phyloP scores from a whole-genome alignment of 2,888 invertebrate species.

The Epinotia brunnichana region DNA sequence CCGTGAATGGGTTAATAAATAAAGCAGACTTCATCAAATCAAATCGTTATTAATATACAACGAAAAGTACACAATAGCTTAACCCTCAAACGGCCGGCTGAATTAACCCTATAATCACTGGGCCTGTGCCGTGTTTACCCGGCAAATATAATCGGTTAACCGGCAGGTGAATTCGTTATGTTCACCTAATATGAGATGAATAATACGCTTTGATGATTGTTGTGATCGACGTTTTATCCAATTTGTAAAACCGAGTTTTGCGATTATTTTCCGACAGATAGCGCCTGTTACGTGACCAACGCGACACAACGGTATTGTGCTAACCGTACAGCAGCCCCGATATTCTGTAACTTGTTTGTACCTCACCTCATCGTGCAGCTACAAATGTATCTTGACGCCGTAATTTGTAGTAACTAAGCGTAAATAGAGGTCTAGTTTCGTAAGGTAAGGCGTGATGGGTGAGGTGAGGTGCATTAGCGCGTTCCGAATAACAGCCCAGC shows the following conservation, averaged over 20 bases:
- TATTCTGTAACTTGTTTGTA: too few relatives aligned
- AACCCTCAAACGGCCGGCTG: constrained; percentile 16
- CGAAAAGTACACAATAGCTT: constrained; percentile 20
- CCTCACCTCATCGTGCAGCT: too few relatives aligned
- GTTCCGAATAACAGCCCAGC: too few relatives aligned
- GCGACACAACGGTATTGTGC: too few relatives aligned
- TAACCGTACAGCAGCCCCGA: too few relatives aligned
- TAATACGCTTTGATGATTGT: constrained; percentile 13
- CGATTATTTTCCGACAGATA: not conserved
- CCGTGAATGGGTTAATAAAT: not conserved
- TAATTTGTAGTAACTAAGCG: too few relatives aligned
- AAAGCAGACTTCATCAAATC: constrained; percentile 2
- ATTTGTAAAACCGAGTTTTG: not conserved
- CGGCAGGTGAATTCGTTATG: constrained; percentile 33
- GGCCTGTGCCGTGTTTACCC: constrained; percentile 17
- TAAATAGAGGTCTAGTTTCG: too few relatives aligned
- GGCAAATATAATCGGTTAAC: constrained; percentile 39
- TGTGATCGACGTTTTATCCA: not conserved
- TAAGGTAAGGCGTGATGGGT: too few relatives aligned
- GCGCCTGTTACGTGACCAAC: too few relatives aligned
- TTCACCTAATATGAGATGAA: constrained; percentile 29
- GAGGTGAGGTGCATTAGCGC: too few relatives aligned
- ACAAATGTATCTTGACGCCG: too few relatives aligned
- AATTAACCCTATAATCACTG: constrained; percentile 41
- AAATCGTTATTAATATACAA: constrained; percentile 35